Conservation (phyloP, 2,888 invertebrate species). For the Fragum whitleyi region DNA sequence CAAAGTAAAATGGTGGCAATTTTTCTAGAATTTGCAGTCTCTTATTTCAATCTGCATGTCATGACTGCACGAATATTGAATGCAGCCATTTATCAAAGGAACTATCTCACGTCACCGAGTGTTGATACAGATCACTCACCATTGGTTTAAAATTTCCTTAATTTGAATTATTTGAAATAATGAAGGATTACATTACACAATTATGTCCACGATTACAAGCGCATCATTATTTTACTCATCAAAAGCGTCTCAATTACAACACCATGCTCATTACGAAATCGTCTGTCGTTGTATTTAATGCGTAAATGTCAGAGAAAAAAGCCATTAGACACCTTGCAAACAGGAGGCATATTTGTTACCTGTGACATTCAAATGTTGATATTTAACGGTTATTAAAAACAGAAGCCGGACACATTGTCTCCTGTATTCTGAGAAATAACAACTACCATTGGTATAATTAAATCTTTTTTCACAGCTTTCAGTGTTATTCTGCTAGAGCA, state of each 20-base stretch:
- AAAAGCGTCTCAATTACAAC: constrained; percentile 11
- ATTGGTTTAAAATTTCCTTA: background rate
- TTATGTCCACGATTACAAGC: constrained; percentile 11
- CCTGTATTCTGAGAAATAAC: background rate
- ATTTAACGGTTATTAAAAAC: background rate
- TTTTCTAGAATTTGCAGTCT: background rate
- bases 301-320: background rate
- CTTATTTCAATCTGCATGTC: background rate
- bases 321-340: constrained; percentile 2
- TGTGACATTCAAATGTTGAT: constrained; percentile 5
- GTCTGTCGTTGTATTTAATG: background rate
- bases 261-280: constrained; percentile 6
- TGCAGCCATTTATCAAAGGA: background rate
- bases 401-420: background rate
- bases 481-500: no score
- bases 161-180: constrained; percentile 11
- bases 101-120: background rate
- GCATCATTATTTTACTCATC: constrained; percentile 2
- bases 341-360: background rate
- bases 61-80: background rate
- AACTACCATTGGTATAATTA: background rate
- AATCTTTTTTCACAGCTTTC: background rate
- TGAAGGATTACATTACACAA: constrained; percentile 20
- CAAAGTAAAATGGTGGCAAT: no score
- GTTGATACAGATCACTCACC: background rate